Base-by-base conservation (phyloP, 2,797 vertebrate species). In the Phaenicophaeus curvirostris region DNA sequence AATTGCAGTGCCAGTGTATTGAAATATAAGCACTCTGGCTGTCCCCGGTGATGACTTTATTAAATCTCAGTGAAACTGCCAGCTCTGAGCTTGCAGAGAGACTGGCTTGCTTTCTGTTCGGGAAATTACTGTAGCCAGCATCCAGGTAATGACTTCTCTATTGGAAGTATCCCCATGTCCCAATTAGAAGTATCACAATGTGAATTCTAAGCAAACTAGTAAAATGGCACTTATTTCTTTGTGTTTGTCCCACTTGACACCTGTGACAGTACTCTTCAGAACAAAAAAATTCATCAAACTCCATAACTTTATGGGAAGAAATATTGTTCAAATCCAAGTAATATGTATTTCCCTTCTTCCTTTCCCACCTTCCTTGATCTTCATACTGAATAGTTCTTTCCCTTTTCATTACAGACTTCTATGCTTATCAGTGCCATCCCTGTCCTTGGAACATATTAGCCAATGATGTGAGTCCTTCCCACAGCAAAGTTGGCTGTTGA, bases 41-140 rank as follows among this genome's bases (percentile, higher is more conserved):
- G 74, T 87, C 89, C 62, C 50, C 68, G 46, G 35, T 90, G 79
- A 80, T 89, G 54, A 50, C 75, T 85, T 88, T 93, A 86, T 87
- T 94, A 91, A 91, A 81, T 74, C 35, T 66, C 5, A 2, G 58
- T 41, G 55, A 69, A 92, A 67, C 61, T 69, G 67, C 85, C 83
- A 79, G 57, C 55, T 63, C 91, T 86, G 80, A 90, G 71, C 69
- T 91, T 73, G 50, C 31, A 57, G 71, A 61, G 73, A 13, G 42
- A 30, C 69, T 89, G 61, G 33, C 71, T 94, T 82, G 30, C 63
- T 79, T 81, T 90, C 44, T 84, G 14, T 86, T 81, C 75, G 54
- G 69, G 48, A 88, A 59, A 39, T 37, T 76, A 41, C 23, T 75
- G 42, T 54, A 76, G 37, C 50, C 37, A 33, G 9, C 8, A 35